A percentile compares a stretch with the other conserved stretches of the same genome.
Evolutionary conservation across 2,797 vertebrate genomes (phyloP).

Genomic region (Odontamblyopus rebecca): DNA sequence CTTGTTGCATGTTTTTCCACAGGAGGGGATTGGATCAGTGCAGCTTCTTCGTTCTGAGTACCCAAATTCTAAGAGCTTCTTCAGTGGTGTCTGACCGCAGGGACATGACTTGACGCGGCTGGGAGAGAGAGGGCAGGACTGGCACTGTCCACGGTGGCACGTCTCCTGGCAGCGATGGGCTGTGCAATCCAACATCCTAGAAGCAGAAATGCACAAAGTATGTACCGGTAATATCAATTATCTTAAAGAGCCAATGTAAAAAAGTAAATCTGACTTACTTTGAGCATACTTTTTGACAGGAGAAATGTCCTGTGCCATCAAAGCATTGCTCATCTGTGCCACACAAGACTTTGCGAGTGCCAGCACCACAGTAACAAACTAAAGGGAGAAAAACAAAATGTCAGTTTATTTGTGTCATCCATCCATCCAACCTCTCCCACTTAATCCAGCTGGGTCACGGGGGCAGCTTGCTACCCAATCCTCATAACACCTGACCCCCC

Average conservation of each 20-base stretch:
- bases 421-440: too few relatives aligned
- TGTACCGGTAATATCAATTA: background rate
- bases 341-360: slow-evolving; percentile 82
- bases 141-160: slow-evolving; percentile 89
- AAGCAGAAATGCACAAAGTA: background rate
- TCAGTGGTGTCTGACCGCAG: slow-evolving; percentile 89
- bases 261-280: slow-evolving; percentile 79
- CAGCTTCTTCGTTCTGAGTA: slow-evolving; percentile 85
- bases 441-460: too few relatives aligned
- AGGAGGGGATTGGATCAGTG: slow-evolving; percentile 91
- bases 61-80: slow-evolving; percentile 90
- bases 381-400: slow-evolving; percentile 3
- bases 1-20: slow-evolving; percentile 92
- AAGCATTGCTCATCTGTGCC: slow-evolving; percentile 85
- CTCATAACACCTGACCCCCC: too few relatives aligned
- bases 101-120: slow-evolving; percentile 86
- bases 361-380: slow-evolving; percentile 92
- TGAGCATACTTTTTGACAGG: slow-evolving; percentile 88
- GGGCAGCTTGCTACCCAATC: too few relatives aligned
- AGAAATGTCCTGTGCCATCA: slow-evolving; percentile 87
- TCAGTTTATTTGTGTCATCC: background rate
- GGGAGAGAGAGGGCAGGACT: slow-evolving; percentile 86
- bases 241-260: background rate
- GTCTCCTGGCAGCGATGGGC: slow-evolving; percentile 86
- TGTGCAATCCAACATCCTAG: slow-evolving; percentile 89